phyloP scores from a whole-genome alignment of 2,888 invertebrate genomes.

The Hydroisotoma schaefferi region DNA sequence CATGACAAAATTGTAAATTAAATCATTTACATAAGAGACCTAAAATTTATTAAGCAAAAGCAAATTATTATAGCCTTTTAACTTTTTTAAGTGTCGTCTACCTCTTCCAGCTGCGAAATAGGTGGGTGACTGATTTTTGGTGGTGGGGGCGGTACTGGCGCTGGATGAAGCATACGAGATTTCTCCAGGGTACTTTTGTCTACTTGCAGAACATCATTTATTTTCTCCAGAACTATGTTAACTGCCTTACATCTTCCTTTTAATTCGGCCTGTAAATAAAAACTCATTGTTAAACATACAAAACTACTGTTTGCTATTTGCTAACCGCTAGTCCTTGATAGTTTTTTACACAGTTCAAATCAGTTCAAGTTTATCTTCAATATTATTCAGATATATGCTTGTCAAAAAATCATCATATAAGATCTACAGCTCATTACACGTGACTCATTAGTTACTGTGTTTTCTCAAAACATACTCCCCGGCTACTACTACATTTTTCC shows the following conservation, averaged over 20 bases:
- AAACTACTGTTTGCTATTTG: neutral
- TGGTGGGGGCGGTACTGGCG: constrained; percentile 36
- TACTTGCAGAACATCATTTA: constrained; percentile 78
- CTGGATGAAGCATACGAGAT: constrained; percentile 8
- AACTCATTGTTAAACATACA: neutral
- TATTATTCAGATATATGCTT: constrained; percentile 33
- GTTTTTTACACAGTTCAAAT: constrained; percentile 3
- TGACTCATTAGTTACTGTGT: neutral
- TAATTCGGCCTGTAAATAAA: constrained; percentile 65
- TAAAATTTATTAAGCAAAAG: neutral
- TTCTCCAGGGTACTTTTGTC: constrained; percentile 51
- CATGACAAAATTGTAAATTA: neutral
- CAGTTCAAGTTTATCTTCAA: constrained; percentile 2
- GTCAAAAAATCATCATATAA: constrained; percentile 29
- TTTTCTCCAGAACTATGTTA: constrained; percentile 81
- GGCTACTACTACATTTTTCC: too few relatives aligned
- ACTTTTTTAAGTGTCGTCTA: neutral
- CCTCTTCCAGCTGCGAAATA: constrained; percentile 2
- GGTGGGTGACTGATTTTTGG: constrained; percentile 20
- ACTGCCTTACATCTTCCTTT: constrained; percentile 76
- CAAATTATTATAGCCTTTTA: neutral
- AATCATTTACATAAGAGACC: neutral
- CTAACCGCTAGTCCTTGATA: neutral
- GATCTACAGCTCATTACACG: neutral
- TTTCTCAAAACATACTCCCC: too few relatives aligned